Evolutionary conservation across 2,888 invertebrate species (phyloP).

Genomic region (Endotricha flammealis): DNA sequence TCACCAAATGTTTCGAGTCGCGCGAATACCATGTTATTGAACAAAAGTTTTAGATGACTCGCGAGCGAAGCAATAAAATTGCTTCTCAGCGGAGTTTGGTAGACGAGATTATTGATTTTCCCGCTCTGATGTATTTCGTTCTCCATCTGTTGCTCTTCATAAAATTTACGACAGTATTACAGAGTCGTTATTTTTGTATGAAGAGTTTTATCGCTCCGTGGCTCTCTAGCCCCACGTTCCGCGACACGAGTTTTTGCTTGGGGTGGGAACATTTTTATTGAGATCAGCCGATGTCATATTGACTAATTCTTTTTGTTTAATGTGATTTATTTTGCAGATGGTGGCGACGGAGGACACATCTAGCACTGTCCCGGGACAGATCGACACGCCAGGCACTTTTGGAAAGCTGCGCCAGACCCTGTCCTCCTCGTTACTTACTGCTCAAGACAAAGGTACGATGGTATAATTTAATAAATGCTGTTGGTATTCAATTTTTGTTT

Average conservation of each 20-base stretch:
- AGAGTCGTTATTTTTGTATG: conserved; percentile 72
- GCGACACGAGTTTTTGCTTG: conserved; percentile 49
- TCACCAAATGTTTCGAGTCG: conserved; percentile 17
- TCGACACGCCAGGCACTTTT: conserved; percentile 85
- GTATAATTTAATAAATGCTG: too few species aligned
- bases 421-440: conserved; percentile 88
- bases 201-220: conserved; percentile 63
- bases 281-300: neutral
- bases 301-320: conserved; percentile 19
- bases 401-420: conserved; percentile 90
- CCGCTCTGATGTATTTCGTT: conserved; percentile 63
- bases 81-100: conserved; percentile 46
- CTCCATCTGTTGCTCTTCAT: conserved; percentile 76
- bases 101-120: conserved; percentile 71
- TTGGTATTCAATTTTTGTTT: too few species aligned
- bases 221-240: conserved; percentile 43
- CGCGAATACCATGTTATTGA: conserved; percentile 25
- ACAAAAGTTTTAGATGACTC: conserved; percentile 35
- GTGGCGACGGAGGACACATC: conserved; percentile 87
- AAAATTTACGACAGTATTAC: conserved; percentile 74
- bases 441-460: conserved; percentile 90
- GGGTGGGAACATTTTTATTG: conserved; percentile 40
- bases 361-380: conserved; percentile 77
- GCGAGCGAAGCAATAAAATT: conserved; percentile 51
- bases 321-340: conserved; percentile 79